Percentiles rank a stretch among this genome's conserved stretches.
Conservation (phyloP, 2,113 vertebrate species). For the Indicator indicator region DNA sequence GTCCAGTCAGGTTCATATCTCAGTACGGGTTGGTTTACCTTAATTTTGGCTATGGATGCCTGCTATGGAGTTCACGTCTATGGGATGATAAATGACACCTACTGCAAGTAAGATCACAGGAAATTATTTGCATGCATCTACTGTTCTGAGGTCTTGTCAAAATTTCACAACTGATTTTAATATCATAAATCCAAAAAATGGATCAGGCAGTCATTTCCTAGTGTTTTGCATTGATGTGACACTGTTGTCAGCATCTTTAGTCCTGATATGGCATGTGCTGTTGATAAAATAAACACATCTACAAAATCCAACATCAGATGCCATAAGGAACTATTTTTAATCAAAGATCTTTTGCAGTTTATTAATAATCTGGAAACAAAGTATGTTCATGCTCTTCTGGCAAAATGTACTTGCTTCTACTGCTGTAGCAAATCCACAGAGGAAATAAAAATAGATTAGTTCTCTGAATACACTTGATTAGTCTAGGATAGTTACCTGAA, state of each 20-base stretch:
- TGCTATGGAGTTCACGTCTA: slow-evolving; percentile 96
- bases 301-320: slow-evolving; percentile 49
- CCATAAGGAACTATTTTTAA: slow-evolving; percentile 53
- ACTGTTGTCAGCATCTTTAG: slow-evolving; percentile 64
- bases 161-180: slow-evolving; percentile 76
- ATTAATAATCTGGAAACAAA: slow-evolving; percentile 31
- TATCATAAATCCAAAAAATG: slow-evolving; percentile 70
- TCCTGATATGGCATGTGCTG: slow-evolving; percentile 41
- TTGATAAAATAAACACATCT: slow-evolving; percentile 73
- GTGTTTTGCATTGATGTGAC: slow-evolving; percentile 65
- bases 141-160: slow-evolving; percentile 76
- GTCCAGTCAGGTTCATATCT: slow-evolving; percentile 97
- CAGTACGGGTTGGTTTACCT: slow-evolving; percentile 98
- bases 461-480: slow-evolving; percentile 45
- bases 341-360: slow-evolving; percentile 32
- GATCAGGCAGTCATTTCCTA: slow-evolving; percentile 58
- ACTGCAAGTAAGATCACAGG: slow-evolving; percentile 93
- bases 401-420: slow-evolving; percentile 13
- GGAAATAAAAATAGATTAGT: slow-evolving; percentile 14
- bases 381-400: slow-evolving; percentile 23
- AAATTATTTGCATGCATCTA: slow-evolving; percentile 76
- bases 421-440: slow-evolving; percentile 14
- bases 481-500: slow-evolving; percentile 26
- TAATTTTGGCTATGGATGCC: slow-evolving; percentile 98
- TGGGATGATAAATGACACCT: slow-evolving; percentile 99